Conservation (phyloP, 2,888 invertebrate genomes). For the Cepaea hortensis region DNA sequence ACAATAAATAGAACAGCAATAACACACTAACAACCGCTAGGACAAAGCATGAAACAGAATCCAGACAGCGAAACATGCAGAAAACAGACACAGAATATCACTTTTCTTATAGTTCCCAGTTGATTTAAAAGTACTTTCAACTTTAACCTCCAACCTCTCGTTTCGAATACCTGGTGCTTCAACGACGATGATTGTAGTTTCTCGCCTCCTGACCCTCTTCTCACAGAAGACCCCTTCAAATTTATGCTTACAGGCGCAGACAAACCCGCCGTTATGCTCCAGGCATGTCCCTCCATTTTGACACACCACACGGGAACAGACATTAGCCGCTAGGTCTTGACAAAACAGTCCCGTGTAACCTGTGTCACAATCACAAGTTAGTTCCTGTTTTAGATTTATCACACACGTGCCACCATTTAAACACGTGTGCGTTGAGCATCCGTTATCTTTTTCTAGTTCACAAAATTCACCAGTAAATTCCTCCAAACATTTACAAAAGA, state of each 20-base stretch:
- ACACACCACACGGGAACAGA: constrained; percentile 21
- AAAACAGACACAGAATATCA: too few relatives aligned
- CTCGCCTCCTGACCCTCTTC: constrained; percentile 20
- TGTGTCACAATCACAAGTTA: background rate
- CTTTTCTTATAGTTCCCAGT: too few relatives aligned
- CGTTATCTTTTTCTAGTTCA: background rate
- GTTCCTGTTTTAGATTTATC: background rate
- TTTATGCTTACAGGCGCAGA: constrained; percentile 9
- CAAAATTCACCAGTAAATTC: constrained; percentile 37
- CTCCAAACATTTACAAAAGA: constrained; percentile 14
- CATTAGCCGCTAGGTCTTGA: background rate
- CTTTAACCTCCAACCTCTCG: background rate
- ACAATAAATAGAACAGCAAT: too few relatives aligned
- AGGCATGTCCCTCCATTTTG: constrained; percentile 42
- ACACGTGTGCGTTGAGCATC: constrained; percentile 23
- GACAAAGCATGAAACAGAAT: too few relatives aligned
- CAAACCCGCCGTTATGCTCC: constrained; percentile 27
- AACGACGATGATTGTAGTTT: background rate
- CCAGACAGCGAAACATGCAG: too few relatives aligned
- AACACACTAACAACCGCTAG: too few relatives aligned
- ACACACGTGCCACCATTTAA: constrained; percentile 17
- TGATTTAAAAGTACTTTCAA: background rate
- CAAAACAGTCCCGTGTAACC: constrained; percentile 6
- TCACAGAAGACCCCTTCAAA: constrained; percentile 28
- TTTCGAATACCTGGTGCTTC: background rate